These are phyloP conservation scores for Bactericera cockerelli DNA, from an alignment of 1,140 invertebrate species.

Conservation along the genomic window DNA sequence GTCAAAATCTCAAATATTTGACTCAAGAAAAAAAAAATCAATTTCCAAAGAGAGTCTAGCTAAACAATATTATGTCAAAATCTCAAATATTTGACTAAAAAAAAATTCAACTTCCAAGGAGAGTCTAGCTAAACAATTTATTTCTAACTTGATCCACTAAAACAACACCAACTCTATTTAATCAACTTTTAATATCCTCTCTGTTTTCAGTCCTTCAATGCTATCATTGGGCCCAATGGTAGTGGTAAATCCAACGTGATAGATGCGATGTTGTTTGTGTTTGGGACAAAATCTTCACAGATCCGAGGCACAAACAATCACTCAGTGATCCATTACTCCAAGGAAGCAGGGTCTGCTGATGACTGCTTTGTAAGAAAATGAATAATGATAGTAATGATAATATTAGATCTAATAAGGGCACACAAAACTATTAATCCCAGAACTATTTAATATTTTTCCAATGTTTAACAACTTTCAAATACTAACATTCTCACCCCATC, in stretches of 20 bases:
- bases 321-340: constrained; percentile 90
- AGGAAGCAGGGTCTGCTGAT: constrained; percentile 62
- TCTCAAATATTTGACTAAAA: not conserved
- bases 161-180: too few relatives aligned
- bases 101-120: not conserved
- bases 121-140: not conserved
- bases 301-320: constrained; percentile 79
- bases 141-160: not conserved
- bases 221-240: constrained; percentile 96
- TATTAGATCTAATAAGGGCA: too few relatives aligned
- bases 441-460: too few relatives aligned
- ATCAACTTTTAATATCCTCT: too few relatives aligned
- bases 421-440: too few relatives aligned
- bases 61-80: not conserved
- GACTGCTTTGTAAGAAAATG: too few relatives aligned
- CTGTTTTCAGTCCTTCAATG: constrained; percentile 69
- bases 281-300: constrained; percentile 89
- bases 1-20: too few relatives aligned
- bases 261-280: constrained; percentile 98
- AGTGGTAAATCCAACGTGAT: constrained; percentile 99
- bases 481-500: too few relatives aligned
- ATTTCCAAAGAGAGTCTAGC: not conserved
- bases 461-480: too few relatives aligned
- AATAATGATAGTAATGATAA: too few relatives aligned
- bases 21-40: not conserved